Percentiles rank a stretch among this genome's conserved stretches.
These are phyloP conservation scores for Drosophila bocqueti DNA, from an alignment of 1,140 invertebrate species.

Conservation along the genomic window DNA sequence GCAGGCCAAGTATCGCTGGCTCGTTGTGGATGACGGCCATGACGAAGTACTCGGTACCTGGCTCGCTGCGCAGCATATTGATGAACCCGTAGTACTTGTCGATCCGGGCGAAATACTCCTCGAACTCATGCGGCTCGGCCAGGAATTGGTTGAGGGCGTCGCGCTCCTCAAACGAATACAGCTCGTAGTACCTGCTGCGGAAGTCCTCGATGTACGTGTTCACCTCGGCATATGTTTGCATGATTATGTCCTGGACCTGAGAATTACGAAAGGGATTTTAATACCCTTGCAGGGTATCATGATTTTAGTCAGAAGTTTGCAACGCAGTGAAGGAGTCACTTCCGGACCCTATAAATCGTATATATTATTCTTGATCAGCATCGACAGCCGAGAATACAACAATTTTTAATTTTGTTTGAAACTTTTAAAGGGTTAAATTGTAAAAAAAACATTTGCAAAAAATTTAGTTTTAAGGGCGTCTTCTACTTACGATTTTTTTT, in stretches of 20 bases:
- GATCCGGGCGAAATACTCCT: constrained; percentile 87
- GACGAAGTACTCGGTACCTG: constrained; percentile 88
- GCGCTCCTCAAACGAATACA: constrained; percentile 82
- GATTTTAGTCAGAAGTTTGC: too few relatives aligned
- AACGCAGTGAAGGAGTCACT: too few relatives aligned
- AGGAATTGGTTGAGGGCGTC: constrained; percentile 65
- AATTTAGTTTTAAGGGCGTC: too few relatives aligned
- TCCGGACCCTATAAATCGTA: too few relatives aligned
- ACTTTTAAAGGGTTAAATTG: too few relatives aligned
- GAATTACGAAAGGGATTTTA: background rate
- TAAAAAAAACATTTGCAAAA: too few relatives aligned
- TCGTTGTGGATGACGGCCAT: constrained; percentile 86
- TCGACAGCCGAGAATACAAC: too few relatives aligned
- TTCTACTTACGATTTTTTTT: too few relatives aligned
- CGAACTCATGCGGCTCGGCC: constrained; percentile 86
- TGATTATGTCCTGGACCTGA: constrained; percentile 65
- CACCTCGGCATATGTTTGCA: constrained; percentile 77
- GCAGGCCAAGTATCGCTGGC: constrained; percentile 85
- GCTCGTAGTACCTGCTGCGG: constrained; percentile 73
- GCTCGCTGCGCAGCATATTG: constrained; percentile 87
- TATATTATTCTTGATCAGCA: too few relatives aligned
- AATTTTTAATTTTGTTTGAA: too few relatives aligned
- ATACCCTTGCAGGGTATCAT: too few relatives aligned
- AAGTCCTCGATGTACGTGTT: constrained; percentile 79
- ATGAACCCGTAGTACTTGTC: constrained; percentile 87